Evolutionary conservation across 2,113 vertebrate genomes (phyloP).

Genomic region (Campylorhamphus procurvoides): DNA sequence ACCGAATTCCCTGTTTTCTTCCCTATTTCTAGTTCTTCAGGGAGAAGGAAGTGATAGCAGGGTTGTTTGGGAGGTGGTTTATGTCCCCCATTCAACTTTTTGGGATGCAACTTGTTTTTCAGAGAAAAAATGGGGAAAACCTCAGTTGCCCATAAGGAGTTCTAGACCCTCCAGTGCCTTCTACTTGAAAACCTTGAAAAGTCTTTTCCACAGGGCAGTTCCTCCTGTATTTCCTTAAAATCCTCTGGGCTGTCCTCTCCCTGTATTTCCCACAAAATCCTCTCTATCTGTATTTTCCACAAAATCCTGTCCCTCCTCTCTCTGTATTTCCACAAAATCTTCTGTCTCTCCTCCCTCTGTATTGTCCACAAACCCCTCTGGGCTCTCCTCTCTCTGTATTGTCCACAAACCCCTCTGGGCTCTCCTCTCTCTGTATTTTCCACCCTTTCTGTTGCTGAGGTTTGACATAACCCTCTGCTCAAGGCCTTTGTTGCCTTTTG

Average conservation of each 20-base stretch:
- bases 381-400: not conserved
- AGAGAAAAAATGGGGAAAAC: not conserved
- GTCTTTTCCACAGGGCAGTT: not conserved
- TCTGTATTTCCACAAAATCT: not conserved
- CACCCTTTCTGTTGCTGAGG: not conserved
- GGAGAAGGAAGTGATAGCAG: rapidly evolving
- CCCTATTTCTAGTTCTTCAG: not conserved
- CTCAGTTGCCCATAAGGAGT: not conserved
- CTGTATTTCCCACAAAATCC: too few species aligned
- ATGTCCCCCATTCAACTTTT: not conserved
- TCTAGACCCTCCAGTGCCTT: not conserved
- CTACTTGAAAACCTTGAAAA: rapidly evolving
- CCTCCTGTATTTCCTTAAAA: too few species aligned
- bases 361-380: not conserved
- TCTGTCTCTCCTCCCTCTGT: not conserved
- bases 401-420: not conserved
- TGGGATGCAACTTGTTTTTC: rapidly evolving
- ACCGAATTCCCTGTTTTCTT: not conserved
- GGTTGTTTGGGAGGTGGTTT: not conserved
- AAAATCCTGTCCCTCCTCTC: too few species aligned
- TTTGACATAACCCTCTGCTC: not conserved
- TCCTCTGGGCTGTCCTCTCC: too few species aligned
- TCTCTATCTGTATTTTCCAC: too few species aligned
- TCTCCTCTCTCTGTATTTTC: not conserved
- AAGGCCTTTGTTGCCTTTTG: not conserved